Percentiles rank a stretch among this genome's conserved stretches.
phyloP scores from a whole-genome alignment of 2,797 vertebrate species.

The Syndactyla subalaris region DNA sequence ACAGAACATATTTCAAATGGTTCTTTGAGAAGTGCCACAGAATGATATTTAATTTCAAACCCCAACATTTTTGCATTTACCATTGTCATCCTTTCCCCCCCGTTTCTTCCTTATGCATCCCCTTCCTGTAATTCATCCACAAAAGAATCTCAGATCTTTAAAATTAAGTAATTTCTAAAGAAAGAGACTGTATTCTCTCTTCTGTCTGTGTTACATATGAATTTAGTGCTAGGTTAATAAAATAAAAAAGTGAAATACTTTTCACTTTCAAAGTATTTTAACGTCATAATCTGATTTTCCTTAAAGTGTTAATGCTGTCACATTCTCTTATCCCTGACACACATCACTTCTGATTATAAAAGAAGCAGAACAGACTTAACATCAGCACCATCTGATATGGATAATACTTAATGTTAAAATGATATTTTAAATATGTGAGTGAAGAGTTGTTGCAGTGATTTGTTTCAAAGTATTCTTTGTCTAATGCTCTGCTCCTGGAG shows the following conservation, averaged over 20 bases:
- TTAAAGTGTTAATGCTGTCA: constrained; percentile 26
- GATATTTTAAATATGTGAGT: neutral
- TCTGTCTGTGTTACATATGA: neutral
- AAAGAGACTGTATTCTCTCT: neutral
- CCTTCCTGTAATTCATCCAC: neutral
- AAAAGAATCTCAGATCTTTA: neutral
- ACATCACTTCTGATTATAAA: neutral
- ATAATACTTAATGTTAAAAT: neutral
- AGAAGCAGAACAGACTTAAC: neutral
- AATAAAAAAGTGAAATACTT: neutral
- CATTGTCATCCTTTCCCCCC: neutral
- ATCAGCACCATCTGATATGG: neutral
- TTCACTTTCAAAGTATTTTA: constrained; percentile 28
- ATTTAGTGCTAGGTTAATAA: neutral
- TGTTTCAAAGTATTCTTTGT: constrained; percentile 1
- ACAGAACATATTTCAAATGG: constrained; percentile 23
- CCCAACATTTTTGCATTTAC: neutral
- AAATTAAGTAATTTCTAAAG: neutral
- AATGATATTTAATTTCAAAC: constrained; percentile 13
- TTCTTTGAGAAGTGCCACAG: neutral
- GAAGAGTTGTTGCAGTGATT: neutral
- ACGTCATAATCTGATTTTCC: constrained; percentile 49
- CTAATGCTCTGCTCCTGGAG: neutral
- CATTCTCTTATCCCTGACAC: neutral
- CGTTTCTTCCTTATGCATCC: neutral